Evolutionary conservation across 2,113 vertebrate species (phyloP).

Genomic region (Alexandromys fortis): DNA sequence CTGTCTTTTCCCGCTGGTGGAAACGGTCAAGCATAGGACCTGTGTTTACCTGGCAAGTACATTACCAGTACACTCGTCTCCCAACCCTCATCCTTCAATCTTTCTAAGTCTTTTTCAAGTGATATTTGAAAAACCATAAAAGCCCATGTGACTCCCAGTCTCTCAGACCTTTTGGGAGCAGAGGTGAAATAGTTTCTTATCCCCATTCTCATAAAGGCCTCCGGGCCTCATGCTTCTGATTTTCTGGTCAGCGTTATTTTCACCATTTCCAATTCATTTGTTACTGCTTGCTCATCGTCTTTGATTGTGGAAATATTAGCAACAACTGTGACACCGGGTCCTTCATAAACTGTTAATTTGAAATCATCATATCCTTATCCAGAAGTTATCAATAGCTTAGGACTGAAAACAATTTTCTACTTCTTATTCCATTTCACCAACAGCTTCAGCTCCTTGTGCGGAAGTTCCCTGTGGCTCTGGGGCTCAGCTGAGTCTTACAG

Average conservation of each 20-base stretch:
- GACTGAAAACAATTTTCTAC: neutral
- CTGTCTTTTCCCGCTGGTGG: neutral
- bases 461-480: conserved; percentile 39
- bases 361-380: neutral
- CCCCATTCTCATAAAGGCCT: conserved; percentile 7
- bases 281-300: neutral
- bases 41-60: neutral
- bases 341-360: neutral
- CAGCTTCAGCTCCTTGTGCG: neutral
- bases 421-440: neutral
- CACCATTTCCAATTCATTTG: neutral
- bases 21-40: neutral
- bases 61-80: neutral
- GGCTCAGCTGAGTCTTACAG: neutral
- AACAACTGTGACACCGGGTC: neutral
- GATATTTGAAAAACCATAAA: neutral
- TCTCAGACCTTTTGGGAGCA: conserved; percentile 27
- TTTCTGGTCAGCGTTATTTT: neutral
- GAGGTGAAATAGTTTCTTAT: conserved; percentile 39
- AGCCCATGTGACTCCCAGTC: neutral
- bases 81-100: neutral
- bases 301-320: neutral
- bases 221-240: neutral
- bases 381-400: neutral
- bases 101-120: neutral